A percentile compares a stretch with the other conserved stretches of the same genome.
Evolutionary conservation across 2,797 vertebrate species (phyloP).

Genomic region (Pseudopleuronectes americanus): DNA sequence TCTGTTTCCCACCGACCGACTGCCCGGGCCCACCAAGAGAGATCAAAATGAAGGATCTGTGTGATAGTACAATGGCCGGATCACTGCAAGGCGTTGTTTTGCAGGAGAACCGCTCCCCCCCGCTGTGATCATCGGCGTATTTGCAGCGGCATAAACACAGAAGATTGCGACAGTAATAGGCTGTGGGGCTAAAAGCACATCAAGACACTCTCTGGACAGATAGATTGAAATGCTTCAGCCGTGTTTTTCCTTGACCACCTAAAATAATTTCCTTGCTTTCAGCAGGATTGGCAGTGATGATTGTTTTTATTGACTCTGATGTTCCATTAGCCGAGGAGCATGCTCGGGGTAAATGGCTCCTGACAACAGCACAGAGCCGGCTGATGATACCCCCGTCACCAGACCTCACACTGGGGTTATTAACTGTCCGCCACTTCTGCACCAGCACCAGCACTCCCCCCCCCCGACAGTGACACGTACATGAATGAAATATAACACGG

Average conservation of each 20-base stretch:
- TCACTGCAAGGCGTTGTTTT: conserved; percentile 21
- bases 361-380: conserved; percentile 78
- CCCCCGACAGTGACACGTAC: conserved; percentile 70
- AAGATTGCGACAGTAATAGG: conserved; percentile 49
- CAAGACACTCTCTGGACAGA: conserved; percentile 63
- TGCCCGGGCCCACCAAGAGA: conserved; percentile 29
- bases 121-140: conserved; percentile 49
- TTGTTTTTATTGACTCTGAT: conserved; percentile 87
- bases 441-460: conserved; percentile 32
- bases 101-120: conserved; percentile 23
- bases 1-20: conserved; percentile 59
- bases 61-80: conserved; percentile 24
- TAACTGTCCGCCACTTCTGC: conserved; percentile 72
- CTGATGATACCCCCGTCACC: conserved; percentile 76
- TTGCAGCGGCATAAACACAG: conserved; percentile 52
- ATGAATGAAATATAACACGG: conserved; percentile 59
- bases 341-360: conserved; percentile 79
- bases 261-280: conserved; percentile 83
- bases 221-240: conserved; percentile 60
- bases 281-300: conserved; percentile 79
- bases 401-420: conserved; percentile 80
- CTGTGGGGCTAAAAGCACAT: conserved; percentile 66
- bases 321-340: conserved; percentile 81
- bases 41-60: conserved; percentile 46
- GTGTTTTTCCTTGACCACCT: conserved; percentile 78